Percentiles rank a stretch among this genome's conserved stretches.
Evolutionary conservation across 1,140 invertebrate species (phyloP).

Genomic region (Drosophila kurseongensis): DNA sequence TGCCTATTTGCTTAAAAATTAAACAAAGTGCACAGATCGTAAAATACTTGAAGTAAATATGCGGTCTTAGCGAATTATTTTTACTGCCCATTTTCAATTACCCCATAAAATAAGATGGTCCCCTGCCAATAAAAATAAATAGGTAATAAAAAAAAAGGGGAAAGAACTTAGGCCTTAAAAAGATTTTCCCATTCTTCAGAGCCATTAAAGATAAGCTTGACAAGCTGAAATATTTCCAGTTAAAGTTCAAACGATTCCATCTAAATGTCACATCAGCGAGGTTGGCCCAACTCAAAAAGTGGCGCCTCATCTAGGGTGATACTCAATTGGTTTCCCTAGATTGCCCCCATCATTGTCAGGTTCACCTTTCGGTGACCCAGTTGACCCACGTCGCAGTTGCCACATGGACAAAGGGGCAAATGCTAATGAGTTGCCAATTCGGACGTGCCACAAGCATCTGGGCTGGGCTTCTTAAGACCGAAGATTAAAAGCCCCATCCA

Average conservation of each 20-base stretch:
- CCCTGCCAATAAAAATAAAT: constrained; percentile 6
- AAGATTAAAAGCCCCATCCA: background rate
- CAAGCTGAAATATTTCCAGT: constrained; percentile 12
- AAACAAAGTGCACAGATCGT: background rate
- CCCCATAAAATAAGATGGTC: background rate
- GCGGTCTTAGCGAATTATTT: constrained; percentile 9
- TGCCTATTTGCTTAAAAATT: background rate
- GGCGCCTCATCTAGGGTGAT: constrained; percentile 9
- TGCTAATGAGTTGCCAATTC: constrained; percentile 33
- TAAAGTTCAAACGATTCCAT: constrained; percentile 13
- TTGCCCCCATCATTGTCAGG: constrained; percentile 45
- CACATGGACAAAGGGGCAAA: constrained; percentile 23
- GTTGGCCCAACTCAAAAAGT: constrained; percentile 13
- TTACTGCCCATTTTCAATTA: constrained; percentile 18
- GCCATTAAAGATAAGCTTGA: background rate
- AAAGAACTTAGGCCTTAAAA: no score
- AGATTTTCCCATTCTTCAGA: no score
- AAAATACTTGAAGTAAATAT: constrained; percentile 16
- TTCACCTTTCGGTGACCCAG: constrained; percentile 27
- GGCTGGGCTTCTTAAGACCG: constrained; percentile 20
- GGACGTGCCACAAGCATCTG: constrained; percentile 41
- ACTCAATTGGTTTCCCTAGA: constrained; percentile 30
- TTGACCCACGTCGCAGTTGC: constrained; percentile 43
- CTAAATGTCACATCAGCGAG: constrained; percentile 37
- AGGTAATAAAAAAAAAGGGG: constrained; percentile 5